phyloP scores from a whole-genome alignment of 1,140 invertebrate genomes.

The Limonius californicus region DNA sequence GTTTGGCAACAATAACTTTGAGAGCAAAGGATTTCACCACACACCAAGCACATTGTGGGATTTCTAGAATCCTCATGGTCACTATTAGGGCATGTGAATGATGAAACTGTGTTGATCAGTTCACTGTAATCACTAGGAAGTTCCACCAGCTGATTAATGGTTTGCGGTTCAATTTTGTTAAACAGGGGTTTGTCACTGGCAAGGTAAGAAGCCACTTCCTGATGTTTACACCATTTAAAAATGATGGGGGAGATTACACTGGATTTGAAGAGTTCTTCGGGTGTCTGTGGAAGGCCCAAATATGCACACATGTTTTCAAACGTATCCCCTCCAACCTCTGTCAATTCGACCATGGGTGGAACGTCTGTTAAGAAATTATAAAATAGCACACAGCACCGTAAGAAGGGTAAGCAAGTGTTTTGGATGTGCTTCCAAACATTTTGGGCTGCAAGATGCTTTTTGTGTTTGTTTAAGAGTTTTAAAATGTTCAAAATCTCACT shows the following conservation, averaged over 20 bases:
- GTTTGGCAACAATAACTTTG: conserved; percentile 97
- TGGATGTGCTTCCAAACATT: conserved; percentile 62
- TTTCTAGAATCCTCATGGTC: conserved; percentile 87
- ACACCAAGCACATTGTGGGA: conserved; percentile 95
- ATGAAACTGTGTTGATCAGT: conserved; percentile 90
- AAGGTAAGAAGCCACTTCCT: conserved; percentile 44
- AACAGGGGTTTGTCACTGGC: conserved; percentile 35
- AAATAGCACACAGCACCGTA: conserved; percentile 84
- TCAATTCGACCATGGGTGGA: conserved; percentile 67
- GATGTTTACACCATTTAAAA: conserved; percentile 56
- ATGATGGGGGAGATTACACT: conserved; percentile 51
- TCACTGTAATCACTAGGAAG: conserved; percentile 94
- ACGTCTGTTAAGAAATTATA: conserved; percentile 88
- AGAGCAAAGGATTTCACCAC: conserved; percentile 89
- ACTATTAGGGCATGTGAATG: conserved; percentile 87
- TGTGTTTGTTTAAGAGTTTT: conserved; percentile 43
- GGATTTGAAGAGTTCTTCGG: conserved; percentile 57
- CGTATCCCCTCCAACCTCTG: conserved; percentile 62
- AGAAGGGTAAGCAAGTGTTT: conserved; percentile 69
- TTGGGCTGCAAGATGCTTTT: conserved; percentile 30
- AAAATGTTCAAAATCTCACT: conserved; percentile 42
- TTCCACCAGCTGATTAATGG: conserved; percentile 66
- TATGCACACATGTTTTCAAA: conserved; percentile 84
- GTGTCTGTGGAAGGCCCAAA: conserved; percentile 68
- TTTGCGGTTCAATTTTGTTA: conserved; percentile 52